Percentiles rank a stretch among this genome's conserved stretches.
Evolutionary conservation across 2,797 vertebrate species (phyloP).

Genomic region (Phataginus tricuspis): DNA sequence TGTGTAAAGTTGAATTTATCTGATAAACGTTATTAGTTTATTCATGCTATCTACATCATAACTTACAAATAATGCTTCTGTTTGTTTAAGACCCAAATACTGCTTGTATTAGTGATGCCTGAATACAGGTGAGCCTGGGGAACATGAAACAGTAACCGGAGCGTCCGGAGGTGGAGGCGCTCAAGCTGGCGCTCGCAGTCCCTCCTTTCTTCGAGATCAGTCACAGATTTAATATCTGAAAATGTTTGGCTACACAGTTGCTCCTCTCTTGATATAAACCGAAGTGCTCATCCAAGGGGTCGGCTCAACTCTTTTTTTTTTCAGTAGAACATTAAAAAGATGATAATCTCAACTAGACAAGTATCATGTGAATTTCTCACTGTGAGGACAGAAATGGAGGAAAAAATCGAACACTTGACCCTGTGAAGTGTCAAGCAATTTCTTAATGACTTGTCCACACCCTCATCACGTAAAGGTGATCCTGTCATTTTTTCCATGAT

Average conservation of each 20-base stretch:
- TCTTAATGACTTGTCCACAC: background rate
- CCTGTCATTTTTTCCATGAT: background rate
- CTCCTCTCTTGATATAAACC: background rate
- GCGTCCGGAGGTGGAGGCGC: no score
- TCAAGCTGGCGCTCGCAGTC: background rate
- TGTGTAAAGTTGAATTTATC: background rate
- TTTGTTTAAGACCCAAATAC: background rate
- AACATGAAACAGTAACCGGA: background rate
- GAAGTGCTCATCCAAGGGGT: background rate
- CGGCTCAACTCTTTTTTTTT: conserved; percentile 1
- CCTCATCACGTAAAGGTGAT: background rate
- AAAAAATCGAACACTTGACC: background rate
- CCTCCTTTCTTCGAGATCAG: background rate
- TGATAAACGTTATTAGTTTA: background rate
- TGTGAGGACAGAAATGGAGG: background rate
- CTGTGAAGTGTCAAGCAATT: background rate
- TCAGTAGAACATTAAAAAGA: conserved; percentile 49
- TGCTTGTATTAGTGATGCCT: background rate
- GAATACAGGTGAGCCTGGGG: background rate
- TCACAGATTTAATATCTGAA: background rate
- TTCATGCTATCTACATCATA: background rate
- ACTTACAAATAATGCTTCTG: background rate
- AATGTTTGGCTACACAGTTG: background rate
- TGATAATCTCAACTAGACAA: conserved; percentile 20
- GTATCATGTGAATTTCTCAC: background rate